Evolutionary conservation across 2,797 vertebrate genomes (phyloP).

Genomic region (Podarcis siculus): DNA sequence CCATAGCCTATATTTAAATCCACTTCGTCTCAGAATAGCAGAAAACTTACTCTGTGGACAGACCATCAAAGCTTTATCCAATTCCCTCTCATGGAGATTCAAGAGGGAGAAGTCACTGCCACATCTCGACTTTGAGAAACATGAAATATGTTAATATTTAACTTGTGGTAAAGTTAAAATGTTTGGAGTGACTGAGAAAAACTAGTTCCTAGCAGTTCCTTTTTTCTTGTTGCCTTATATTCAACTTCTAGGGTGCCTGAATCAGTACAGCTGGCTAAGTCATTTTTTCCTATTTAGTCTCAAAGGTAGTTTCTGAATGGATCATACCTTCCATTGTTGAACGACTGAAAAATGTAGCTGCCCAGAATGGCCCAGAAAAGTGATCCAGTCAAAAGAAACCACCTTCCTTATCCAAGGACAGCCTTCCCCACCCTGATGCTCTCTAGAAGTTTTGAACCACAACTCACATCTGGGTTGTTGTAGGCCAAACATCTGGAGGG

Average conservation of each 20-base stretch:
- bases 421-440: too few species aligned
- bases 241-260: background rate
- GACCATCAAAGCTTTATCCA: slow-evolving; percentile 32
- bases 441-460: too few species aligned
- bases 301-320: background rate
- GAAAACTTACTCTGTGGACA: slow-evolving; percentile 43
- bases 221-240: slow-evolving; percentile 18
- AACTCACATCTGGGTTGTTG: too few species aligned
- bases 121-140: slow-evolving; percentile 38
- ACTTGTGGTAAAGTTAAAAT: background rate
- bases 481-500: too few species aligned
- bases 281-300: background rate
- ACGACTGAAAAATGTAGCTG: background rate
- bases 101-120: slow-evolving; percentile 2
- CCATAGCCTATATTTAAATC: background rate
- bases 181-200: background rate
- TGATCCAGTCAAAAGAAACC: background rate
- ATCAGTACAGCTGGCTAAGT: slow-evolving; percentile 32
- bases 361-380: background rate
- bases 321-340: background rate
- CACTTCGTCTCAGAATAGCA: slow-evolving; percentile 35
- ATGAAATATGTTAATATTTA: background rate
- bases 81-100: background rate
- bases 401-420: background rate
- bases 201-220: background rate